Base-by-base conservation (phyloP, 2,888 invertebrate species). In the Coelopa pilipes region DNA sequence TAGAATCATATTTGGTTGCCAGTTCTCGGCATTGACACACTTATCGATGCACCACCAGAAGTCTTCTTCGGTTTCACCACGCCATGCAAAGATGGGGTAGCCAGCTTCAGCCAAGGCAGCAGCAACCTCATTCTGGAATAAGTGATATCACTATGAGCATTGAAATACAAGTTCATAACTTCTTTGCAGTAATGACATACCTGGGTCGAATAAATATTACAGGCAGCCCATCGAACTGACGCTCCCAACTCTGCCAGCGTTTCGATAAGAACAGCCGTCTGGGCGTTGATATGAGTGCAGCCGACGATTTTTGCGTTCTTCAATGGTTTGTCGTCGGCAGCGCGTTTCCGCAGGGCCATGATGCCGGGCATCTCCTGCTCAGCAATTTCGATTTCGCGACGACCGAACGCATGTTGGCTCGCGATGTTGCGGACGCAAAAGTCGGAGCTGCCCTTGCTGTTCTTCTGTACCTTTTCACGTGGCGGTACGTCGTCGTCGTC, bases 31-130 rank as follows among this genome's bases (percentile, higher is more conserved):
- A 80, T 95, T 95, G 2, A 98, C 93, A 87, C 98, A 97, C 84
- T 95, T 95, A 88, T 98, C 98, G 81, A 98, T 98, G 86, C 97
- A 97, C 98, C 98, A 98, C 98, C 98, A 98, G 88, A 98, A 98
- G 82, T 98, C 98, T 84, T 98, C 98, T 86, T 98, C 98, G 9
- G 96, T 96, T 87, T 98, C 97, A 0, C 97, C 97, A 72, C 97
- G 94, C 98, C 98, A 98, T 13, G 98, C 96, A 89, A 96, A 98
- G 77, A 98, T 92, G 1, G 97, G 92, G 85, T 93, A 94, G 13
- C 93, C 94, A 63, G 95, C 94, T 87, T 98, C 95, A 0, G 98
- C 98, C 77, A 98, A 88, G 0, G 98, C 98, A 0, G 98, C 97
- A 0, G 97, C 97, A 0, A 98, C 97, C 89, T 98, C 98, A 86